Percentiles rank a stretch among this genome's conserved stretches.
These are phyloP conservation scores for Lerista edwardsae DNA, from an alignment of 2,797 vertebrate genomes.

Conservation along the genomic window DNA sequence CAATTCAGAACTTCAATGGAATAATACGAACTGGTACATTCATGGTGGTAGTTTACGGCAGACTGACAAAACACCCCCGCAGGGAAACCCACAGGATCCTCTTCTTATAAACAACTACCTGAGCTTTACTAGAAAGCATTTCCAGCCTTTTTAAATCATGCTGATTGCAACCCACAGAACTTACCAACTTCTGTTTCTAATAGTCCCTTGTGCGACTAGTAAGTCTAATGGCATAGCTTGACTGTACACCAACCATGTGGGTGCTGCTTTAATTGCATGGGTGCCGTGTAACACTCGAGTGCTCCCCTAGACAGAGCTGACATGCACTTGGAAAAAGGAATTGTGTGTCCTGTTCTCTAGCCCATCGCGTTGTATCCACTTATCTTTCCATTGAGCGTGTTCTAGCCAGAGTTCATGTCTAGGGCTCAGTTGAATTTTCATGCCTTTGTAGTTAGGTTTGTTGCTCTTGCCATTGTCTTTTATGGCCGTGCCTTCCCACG, in stretches of 20 bases:
- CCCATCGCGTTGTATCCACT: slow-evolving; percentile 52
- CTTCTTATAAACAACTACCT: slow-evolving; percentile 47
- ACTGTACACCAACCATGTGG: slow-evolving; percentile 67
- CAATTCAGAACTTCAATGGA: slow-evolving; percentile 60
- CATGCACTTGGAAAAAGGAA: slow-evolving; percentile 51
- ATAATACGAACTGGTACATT: slow-evolving; percentile 51
- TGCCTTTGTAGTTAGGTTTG: slow-evolving; percentile 74
- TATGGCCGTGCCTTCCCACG: slow-evolving; percentile 82
- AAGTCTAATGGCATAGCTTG: slow-evolving; percentile 67
- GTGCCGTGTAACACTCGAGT: slow-evolving; percentile 65
- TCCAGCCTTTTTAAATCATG: slow-evolving; percentile 65
- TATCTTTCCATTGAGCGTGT: slow-evolving; percentile 70
- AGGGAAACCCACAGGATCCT: slow-evolving; percentile 48
- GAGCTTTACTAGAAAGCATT: slow-evolving; percentile 57
- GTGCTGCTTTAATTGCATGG: slow-evolving; percentile 74
- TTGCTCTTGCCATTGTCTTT: slow-evolving; percentile 77
- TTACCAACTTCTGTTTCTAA: slow-evolving; percentile 70
- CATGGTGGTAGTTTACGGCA: slow-evolving; percentile 50
- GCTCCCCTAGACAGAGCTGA: slow-evolving; percentile 58
- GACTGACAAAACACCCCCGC: slow-evolving; percentile 38
- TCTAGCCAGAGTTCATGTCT: slow-evolving; percentile 54
- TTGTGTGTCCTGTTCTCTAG: slow-evolving; percentile 51
- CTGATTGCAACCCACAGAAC: slow-evolving; percentile 72
- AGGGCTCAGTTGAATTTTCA: slow-evolving; percentile 72
- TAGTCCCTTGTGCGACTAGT: slow-evolving; percentile 71